A percentile compares a stretch with the other conserved stretches of the same genome.
phyloP scores from a whole-genome alignment of 2,113 vertebrate species.

The Canis aureus region DNA sequence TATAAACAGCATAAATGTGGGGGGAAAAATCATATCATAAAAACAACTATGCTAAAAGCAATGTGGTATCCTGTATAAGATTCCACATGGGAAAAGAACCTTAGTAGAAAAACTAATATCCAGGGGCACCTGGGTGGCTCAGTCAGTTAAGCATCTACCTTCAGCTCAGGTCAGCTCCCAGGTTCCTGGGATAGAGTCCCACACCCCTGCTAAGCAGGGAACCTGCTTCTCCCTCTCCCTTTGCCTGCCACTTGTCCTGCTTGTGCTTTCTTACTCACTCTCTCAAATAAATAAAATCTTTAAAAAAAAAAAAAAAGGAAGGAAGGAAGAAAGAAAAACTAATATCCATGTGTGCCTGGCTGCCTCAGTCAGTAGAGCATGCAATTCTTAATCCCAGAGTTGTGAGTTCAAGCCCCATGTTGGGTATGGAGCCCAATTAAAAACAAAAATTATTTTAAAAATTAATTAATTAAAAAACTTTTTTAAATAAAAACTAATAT shows the following conservation, averaged over 20 bases:
- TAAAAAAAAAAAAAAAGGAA: no score
- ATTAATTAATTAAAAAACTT: not conserved
- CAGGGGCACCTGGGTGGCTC: no score
- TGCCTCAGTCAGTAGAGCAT: not conserved
- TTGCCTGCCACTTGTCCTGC: no score
- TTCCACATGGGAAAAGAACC: not conserved
- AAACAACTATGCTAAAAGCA: slow-evolving; percentile 26
- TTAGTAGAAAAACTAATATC: slow-evolving; percentile 6
- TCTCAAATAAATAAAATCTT: no score
- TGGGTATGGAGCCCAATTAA: not conserved
- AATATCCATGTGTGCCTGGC: not conserved
- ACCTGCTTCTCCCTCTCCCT: no score
- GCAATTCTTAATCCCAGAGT: not conserved
- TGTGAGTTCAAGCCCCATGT: not conserved
- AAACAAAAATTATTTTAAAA: not conserved
- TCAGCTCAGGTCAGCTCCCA: no score
- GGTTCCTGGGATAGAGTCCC: no score
- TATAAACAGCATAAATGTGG: not conserved
- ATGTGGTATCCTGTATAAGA: not conserved
- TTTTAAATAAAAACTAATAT: slow-evolving; percentile 14
- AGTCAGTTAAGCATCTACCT: not conserved
- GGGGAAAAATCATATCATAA: not conserved
- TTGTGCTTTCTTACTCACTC: no score
- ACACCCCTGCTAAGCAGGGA: no score
- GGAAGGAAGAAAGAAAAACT: not conserved